Evolutionary conservation across 1,140 invertebrate genomes (phyloP), one percentile per base, ranked within the genome.

Genomic region (Drosophila ananassae): DNA sequence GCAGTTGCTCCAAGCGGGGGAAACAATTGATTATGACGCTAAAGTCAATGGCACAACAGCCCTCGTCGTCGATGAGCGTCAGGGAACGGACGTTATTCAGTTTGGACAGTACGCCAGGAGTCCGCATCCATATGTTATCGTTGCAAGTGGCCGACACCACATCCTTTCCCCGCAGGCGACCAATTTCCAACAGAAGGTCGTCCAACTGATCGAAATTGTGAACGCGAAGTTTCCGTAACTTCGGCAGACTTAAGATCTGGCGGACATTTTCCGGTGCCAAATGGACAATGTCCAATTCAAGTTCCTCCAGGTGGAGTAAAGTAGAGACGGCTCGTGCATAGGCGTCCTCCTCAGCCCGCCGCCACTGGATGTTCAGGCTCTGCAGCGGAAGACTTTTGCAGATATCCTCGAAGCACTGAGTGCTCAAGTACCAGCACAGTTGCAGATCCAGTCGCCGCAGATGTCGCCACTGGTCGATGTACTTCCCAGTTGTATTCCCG

Each of bases 371-470:
- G n/a, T 13, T 30, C 9, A 74, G 34, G 12, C 17, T 4, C 7
- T 57, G 61, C 3, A 74, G 25, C 9, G 21, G 48, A 2, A 75
- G 32, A n/a, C 52, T 51, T 9, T 51, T 8, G 24, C 71, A 74
- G 6, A 74, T 74, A 2, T 57, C 32, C 53, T 58, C 22, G 25
- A 74, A 66, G 22, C 6, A 47, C 2, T 48, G 30, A 2, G 8
- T 8, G 25, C 41, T 47, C 7, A 74, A 3, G 53, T 53, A 57
- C 71, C 71, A 74, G 41, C 72, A 74, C 2, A 75, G 53, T 12
- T 64, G 59, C 0, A 74, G 21, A 34, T 74, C 72, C 9, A 74
- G 30, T 4, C 61, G 47, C 10, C 32, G 60, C 22, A 74, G 30
- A 17, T 74, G n/a, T 1, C 10, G 3, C 61, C 54, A 74, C 9